Evolutionary conservation across 2,113 vertebrate genomes (phyloP).

Genomic region (Colossoma macropomum): DNA sequence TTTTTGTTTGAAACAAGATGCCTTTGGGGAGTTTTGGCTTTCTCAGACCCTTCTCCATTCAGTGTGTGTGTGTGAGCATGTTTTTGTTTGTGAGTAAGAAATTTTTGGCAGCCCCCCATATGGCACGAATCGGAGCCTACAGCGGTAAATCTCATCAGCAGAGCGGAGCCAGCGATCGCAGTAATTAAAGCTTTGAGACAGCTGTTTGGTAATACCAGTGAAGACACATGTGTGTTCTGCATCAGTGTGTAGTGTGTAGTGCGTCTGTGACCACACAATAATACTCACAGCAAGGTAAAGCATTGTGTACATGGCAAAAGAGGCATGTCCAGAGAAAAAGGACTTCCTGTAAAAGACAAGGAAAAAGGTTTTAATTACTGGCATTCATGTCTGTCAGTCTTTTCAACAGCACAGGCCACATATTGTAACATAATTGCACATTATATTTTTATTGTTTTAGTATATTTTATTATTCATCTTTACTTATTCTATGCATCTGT

Average conservation of each 20-base stretch:
- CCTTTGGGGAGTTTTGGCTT: conserved; percentile 67
- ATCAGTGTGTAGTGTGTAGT: conserved; percentile 18
- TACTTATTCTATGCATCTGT: too few relatives aligned
- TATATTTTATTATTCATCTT: too few relatives aligned
- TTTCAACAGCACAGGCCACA: too few relatives aligned
- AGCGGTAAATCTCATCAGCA: conserved; percentile 41
- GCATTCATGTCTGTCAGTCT: too few relatives aligned
- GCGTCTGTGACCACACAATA: conserved; percentile 26
- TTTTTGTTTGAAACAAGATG: conserved; percentile 66
- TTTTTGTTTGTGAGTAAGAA: conserved; percentile 49
- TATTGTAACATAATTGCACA: too few relatives aligned
- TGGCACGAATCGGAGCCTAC: conserved; percentile 38
- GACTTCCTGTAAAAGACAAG: conserved; percentile 78
- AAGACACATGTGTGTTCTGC: neutral
- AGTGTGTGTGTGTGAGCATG: conserved; percentile 52
- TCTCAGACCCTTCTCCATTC: conserved; percentile 67
- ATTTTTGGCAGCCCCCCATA: conserved; percentile 39
- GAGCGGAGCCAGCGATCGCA: neutral
- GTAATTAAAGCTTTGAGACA: conserved; percentile 29
- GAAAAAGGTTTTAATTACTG: neutral
- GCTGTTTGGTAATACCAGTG: conserved; percentile 8
- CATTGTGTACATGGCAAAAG: conserved; percentile 83
- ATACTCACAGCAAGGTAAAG: conserved; percentile 82
- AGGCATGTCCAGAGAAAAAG: conserved; percentile 82
- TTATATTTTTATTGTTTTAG: too few relatives aligned